Evolutionary conservation across 2,888 invertebrate genomes (phyloP).

Genomic region (Steinernema carpocapsae): DNA sequence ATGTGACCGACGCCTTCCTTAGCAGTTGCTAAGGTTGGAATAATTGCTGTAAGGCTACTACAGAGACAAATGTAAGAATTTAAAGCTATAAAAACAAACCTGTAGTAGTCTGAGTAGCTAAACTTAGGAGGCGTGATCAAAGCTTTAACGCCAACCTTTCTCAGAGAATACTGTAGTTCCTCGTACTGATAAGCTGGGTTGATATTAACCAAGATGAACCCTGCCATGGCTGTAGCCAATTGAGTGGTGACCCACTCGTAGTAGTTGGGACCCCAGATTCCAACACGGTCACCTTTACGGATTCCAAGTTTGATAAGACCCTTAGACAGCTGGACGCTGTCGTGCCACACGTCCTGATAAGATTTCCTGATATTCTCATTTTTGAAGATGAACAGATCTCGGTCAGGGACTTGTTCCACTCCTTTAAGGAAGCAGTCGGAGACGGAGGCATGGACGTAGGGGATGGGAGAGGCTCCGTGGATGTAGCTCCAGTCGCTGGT

Average conservation of each 20-base stretch:
- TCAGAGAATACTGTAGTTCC: constrained; percentile 79
- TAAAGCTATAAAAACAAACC: neutral
- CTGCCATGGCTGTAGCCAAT: constrained; percentile 78
- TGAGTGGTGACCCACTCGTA: constrained; percentile 79
- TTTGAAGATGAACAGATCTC: constrained; percentile 37
- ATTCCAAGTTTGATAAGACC: constrained; percentile 78
- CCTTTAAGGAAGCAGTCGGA: constrained; percentile 34
- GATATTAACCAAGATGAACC: constrained; percentile 78
- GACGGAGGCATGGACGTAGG: constrained; percentile 32
- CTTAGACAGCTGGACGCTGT: constrained; percentile 74
- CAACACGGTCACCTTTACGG: constrained; percentile 78
- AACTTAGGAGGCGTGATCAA: constrained; percentile 76
- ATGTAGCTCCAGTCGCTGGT: constrained; percentile 19
- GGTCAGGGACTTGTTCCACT: constrained; percentile 39
- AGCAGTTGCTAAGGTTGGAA: constrained; percentile 37
- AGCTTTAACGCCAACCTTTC: constrained; percentile 75
- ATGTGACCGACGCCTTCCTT: constrained; percentile 49
- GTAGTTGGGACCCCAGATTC: constrained; percentile 80
- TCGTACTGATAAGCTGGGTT: constrained; percentile 78
- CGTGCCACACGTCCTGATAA: constrained; percentile 26
- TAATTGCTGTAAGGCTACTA: constrained; percentile 34
- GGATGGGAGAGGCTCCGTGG: constrained; percentile 9
- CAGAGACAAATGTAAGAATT: neutral
- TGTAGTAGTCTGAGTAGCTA: constrained; percentile 76
- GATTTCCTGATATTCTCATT: constrained; percentile 30